Evolutionary conservation across 2,113 vertebrate species (phyloP).

Genomic region (Pelobates fuscus): DNA sequence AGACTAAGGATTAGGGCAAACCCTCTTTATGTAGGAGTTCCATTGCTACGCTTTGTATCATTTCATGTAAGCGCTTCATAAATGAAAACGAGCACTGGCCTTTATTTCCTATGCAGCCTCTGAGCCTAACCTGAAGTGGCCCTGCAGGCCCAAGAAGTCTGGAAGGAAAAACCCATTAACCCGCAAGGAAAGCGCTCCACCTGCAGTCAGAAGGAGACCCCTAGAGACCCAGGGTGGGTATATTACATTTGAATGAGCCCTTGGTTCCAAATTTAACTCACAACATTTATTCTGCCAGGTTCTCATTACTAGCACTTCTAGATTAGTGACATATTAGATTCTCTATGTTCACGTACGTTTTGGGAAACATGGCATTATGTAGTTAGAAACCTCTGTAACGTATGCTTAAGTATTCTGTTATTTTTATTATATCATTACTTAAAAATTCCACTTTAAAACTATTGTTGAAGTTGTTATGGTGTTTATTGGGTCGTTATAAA

Average conservation of each 20-base stretch:
- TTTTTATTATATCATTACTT: no score
- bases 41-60: not conserved
- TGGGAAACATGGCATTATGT: no score
- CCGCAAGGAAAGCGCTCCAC: conserved; percentile 86
- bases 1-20: not conserved
- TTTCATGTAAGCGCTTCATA: conserved; percentile 20
- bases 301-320: no score
- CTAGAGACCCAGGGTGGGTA: conserved; percentile 76
- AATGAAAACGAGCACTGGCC: conserved; percentile 9
- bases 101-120: conserved; percentile 69
- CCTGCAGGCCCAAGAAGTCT: conserved; percentile 87
- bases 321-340: no score
- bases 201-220: conserved; percentile 74
- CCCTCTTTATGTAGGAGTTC: not conserved
- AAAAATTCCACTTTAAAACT: no score
- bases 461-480: no score
- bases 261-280: not conserved
- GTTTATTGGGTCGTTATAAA: no score
- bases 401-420: no score
- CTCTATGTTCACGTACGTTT: no score
- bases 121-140: conserved; percentile 91
- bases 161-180: conserved; percentile 87
- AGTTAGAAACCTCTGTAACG: no score
- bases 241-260: not conserved
- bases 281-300: no score